phyloP scores from a whole-genome alignment of 1,140 invertebrate species.

The Camponotus floridanus region DNA sequence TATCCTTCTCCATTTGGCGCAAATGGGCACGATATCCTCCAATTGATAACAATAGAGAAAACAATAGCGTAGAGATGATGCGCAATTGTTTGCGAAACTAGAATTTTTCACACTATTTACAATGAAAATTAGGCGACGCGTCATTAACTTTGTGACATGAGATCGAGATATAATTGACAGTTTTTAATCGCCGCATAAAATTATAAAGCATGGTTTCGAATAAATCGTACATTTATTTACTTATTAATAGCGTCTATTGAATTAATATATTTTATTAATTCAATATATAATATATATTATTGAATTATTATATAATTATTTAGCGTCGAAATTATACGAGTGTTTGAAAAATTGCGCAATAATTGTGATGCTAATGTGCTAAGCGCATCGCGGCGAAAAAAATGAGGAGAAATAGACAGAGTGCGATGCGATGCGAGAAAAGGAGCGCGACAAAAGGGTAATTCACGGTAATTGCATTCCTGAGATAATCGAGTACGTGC shows the following conservation, averaged over 20 bases:
- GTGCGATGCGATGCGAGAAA: background rate
- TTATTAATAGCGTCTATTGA: background rate
- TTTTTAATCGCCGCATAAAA: background rate
- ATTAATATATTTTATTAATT: background rate
- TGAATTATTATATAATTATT: background rate
- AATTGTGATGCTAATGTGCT: background rate
- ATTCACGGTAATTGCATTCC: slow-evolving; percentile 56
- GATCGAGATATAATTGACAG: background rate
- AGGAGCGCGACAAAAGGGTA: slow-evolving; percentile 25
- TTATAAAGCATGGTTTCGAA: background rate
- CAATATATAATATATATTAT: no score
- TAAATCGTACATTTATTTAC: no score
- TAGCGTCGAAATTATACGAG: background rate
- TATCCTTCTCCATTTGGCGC: background rate
- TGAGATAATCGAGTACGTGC: slow-evolving; percentile 65
- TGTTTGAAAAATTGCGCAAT: slow-evolving; percentile 8
- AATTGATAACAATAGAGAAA: slow-evolving; percentile 22
- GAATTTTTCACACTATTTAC: background rate
- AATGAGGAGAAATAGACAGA: background rate
- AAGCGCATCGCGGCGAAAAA: background rate
- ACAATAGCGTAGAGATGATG: background rate
- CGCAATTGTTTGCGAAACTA: slow-evolving; percentile 15
- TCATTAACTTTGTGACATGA: background rate
- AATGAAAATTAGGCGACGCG: background rate
- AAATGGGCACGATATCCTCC: background rate